Percentiles rank a stretch among this genome's conserved stretches.
phyloP scores from a whole-genome alignment of 2,888 invertebrate genomes.

The Apodemia duryi region DNA sequence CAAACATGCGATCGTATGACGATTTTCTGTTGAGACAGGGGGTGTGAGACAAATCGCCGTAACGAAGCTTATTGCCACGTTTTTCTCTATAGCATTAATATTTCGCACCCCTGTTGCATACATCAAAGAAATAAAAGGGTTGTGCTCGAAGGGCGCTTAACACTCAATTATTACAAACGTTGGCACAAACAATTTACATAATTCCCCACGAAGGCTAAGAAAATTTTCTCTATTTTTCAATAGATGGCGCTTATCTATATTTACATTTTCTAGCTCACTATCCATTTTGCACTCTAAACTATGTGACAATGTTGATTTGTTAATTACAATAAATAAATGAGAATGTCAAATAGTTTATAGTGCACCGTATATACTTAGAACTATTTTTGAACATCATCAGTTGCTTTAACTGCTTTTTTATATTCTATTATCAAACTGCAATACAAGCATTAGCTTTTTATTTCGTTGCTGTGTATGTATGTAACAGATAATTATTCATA shows the following conservation, averaged over 20 bases:
- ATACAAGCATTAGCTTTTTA: not conserved
- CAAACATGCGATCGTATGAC: constrained; percentile 64
- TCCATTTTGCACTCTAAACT: constrained; percentile 53
- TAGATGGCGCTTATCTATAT: constrained; percentile 70
- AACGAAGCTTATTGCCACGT: constrained; percentile 68
- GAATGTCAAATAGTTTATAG: constrained; percentile 46
- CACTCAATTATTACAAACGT: constrained; percentile 74
- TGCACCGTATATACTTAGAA: constrained; percentile 50
- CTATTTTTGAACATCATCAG: constrained; percentile 78
- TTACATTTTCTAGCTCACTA: constrained; percentile 53
- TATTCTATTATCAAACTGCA: constrained; percentile 30
- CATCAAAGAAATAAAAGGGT: constrained; percentile 77
- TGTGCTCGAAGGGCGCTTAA: constrained; percentile 64
- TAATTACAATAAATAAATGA: constrained; percentile 35
- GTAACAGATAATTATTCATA: not conserved
- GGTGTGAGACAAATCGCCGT: constrained; percentile 66
- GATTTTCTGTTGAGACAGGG: constrained; percentile 52
- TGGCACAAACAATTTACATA: constrained; percentile 74
- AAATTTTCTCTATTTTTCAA: constrained; percentile 57
- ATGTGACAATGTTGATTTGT: constrained; percentile 35
- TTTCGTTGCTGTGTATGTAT: not conserved
- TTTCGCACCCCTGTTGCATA: constrained; percentile 71
- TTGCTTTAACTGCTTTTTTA: constrained; percentile 46
- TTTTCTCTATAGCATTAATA: constrained; percentile 68
- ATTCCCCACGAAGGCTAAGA: constrained; percentile 40